Percentiles rank a stretch among this genome's conserved stretches.
phyloP scores from a whole-genome alignment of 1,140 invertebrate genomes.

The Heterodera schachtii region DNA sequence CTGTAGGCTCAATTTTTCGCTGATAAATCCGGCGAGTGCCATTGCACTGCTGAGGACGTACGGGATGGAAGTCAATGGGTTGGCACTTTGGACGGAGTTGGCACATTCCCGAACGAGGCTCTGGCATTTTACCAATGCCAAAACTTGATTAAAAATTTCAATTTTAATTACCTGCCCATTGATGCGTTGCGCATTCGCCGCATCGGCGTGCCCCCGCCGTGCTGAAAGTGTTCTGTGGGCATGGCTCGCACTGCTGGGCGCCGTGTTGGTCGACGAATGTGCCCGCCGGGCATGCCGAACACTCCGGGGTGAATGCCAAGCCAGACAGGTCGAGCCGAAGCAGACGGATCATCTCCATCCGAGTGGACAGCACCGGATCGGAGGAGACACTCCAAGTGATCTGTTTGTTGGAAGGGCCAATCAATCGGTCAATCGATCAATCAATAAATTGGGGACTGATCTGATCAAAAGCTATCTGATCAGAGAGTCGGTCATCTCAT shows the following conservation, averaged over 20 bases:
- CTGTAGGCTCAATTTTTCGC: constrained; percentile 71
- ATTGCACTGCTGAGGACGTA: constrained; percentile 65
- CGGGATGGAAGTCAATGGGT: constrained; percentile 70
- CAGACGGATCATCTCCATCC: constrained; percentile 49
- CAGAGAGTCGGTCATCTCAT: no score
- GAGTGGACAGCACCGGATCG: constrained; percentile 40
- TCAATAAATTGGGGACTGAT: no score
- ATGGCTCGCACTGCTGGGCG: constrained; percentile 68
- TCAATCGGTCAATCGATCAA: no score
- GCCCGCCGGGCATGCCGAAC: constrained; percentile 71
- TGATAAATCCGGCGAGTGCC: constrained; percentile 68
- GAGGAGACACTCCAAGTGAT: constrained; percentile 59
- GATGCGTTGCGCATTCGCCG: constrained; percentile 67
- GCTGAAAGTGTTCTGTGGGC: constrained; percentile 69
- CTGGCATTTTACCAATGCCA: constrained; percentile 57
- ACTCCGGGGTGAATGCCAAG: constrained; percentile 72
- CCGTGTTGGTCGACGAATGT: constrained; percentile 68
- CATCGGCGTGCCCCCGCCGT: constrained; percentile 68
- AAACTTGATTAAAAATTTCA: neutral
- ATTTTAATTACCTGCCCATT: constrained; percentile 67
- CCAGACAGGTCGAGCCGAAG: constrained; percentile 64
- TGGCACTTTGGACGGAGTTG: constrained; percentile 68
- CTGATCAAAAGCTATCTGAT: no score
- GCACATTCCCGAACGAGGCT: constrained; percentile 62
- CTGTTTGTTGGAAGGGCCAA: constrained; percentile 42